These are phyloP conservation scores for Troides oblongomaculatus DNA, from an alignment of 2,888 invertebrate species.

Conservation along the genomic window DNA sequence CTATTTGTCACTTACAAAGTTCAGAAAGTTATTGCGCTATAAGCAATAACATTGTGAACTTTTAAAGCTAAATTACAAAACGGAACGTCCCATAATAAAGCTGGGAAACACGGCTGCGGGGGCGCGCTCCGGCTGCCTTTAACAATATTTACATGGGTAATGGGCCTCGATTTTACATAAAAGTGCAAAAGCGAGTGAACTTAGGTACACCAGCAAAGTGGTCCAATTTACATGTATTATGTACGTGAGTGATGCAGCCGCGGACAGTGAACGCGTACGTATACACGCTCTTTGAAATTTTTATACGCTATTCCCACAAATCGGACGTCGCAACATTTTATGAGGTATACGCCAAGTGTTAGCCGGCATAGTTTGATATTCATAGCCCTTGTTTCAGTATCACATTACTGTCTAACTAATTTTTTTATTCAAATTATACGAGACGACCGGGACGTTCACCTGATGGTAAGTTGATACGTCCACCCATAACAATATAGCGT, in stretches of 20 bases:
- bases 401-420: slow-evolving; percentile 13
- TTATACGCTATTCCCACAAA: slow-evolving; percentile 74
- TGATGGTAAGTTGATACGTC: too few relatives aligned
- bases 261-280: slow-evolving; percentile 54
- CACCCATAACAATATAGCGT: too few relatives aligned
- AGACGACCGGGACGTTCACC: too few relatives aligned
- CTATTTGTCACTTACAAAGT: slow-evolving; percentile 27
- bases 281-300: slow-evolving; percentile 69
- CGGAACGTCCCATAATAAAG: slow-evolving; percentile 44
- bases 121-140: slow-evolving; percentile 47
- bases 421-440: too few relatives aligned
- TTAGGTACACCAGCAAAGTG: slow-evolving; percentile 71
- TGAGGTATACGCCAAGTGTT: slow-evolving; percentile 54
- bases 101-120: slow-evolving; percentile 26
- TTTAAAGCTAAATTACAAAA: slow-evolving; percentile 34
- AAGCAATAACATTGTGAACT: slow-evolving; percentile 21
- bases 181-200: slow-evolving; percentile 75
- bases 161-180: slow-evolving; percentile 71
- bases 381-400: slow-evolving; percentile 23
- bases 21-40: slow-evolving; percentile 9
- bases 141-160: slow-evolving; percentile 69
- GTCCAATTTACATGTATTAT: slow-evolving; percentile 79
- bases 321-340: slow-evolving; percentile 67
- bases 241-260: slow-evolving; percentile 65
- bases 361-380: slow-evolving; percentile 40